phyloP scores from a whole-genome alignment of 2,888 invertebrate species.

The Apantesis nais region DNA sequence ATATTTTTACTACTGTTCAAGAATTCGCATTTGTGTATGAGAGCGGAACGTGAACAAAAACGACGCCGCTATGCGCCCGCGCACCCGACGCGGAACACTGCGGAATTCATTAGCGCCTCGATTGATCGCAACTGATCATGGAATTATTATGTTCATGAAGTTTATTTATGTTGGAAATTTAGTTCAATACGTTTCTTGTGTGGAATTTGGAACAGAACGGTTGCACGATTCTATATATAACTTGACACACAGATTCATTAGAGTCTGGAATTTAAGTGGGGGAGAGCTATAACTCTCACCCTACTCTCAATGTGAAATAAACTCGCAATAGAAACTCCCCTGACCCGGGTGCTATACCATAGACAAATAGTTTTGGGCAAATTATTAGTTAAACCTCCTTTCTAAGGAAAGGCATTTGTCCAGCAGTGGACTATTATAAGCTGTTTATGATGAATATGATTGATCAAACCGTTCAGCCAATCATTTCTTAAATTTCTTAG shows the following conservation, averaged over 20 bases:
- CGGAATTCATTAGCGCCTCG: slow-evolving; percentile 27
- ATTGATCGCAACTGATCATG: slow-evolving; percentile 38
- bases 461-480: neutral
- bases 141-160: slow-evolving; percentile 20
- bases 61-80: slow-evolving; percentile 51
- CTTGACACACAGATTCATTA: too few species aligned
- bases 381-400: too few species aligned
- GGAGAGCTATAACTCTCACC: too few species aligned
- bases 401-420: too few species aligned
- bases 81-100: slow-evolving; percentile 28
- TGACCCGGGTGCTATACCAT: too few species aligned
- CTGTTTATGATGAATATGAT: too few species aligned
- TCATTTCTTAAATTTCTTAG: neutral
- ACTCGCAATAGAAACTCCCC: too few species aligned
- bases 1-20: slow-evolving; percentile 22
- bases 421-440: too few species aligned
- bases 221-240: neutral
- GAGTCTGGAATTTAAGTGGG: too few species aligned
- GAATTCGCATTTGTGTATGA: slow-evolving; percentile 51
- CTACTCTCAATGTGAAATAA: too few species aligned
- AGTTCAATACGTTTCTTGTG: neutral
- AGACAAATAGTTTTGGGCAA: neutral
- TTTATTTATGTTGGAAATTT: neutral
- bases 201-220: neutral
- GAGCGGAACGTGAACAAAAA: slow-evolving; percentile 63